Conservation (phyloP, 35 echinoderm and acorn worm species). For the Apostichopus californicus region DNA sequence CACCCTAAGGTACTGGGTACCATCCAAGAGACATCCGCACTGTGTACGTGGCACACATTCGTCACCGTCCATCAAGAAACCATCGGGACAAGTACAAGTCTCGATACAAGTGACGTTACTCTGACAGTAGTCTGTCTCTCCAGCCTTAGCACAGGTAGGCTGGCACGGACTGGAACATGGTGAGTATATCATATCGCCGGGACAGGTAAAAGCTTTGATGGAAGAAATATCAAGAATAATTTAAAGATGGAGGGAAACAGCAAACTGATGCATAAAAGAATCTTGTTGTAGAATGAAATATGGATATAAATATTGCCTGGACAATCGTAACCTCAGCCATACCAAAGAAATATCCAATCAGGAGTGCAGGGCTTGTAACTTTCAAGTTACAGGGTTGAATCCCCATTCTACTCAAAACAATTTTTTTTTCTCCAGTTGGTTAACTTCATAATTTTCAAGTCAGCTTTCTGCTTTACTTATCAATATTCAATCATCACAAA, state of each 20-base stretch:
- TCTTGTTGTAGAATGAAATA: no score
- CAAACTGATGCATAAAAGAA: background rate
- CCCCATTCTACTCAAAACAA: no score
- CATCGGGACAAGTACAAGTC: slow-evolving; percentile 79
- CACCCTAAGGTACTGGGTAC: slow-evolving; percentile 59
- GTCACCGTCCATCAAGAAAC: slow-evolving; percentile 65
- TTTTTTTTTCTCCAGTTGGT: no score
- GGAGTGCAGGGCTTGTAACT: no score
- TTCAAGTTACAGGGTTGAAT: background rate
- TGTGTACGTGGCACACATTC: slow-evolving; percentile 66
- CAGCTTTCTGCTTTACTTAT: no score
- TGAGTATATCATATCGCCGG: slow-evolving; percentile 58
- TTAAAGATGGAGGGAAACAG: background rate
- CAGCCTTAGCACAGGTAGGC: slow-evolving; percentile 59
- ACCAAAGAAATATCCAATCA: no score
- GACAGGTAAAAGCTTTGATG: slow-evolving; percentile 54
- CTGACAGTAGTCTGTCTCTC: slow-evolving; percentile 21
- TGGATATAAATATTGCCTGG: no score
- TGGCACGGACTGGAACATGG: slow-evolving; percentile 66
- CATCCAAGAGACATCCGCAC: slow-evolving; percentile 73
- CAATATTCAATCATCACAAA: no score
- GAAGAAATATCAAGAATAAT: background rate
- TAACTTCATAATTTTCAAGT: no score
- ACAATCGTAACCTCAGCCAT: no score
- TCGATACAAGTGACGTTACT: slow-evolving; percentile 71